Base-by-base conservation (phyloP, 2,797 vertebrate species). In the Aphelocoma californica region DNA sequence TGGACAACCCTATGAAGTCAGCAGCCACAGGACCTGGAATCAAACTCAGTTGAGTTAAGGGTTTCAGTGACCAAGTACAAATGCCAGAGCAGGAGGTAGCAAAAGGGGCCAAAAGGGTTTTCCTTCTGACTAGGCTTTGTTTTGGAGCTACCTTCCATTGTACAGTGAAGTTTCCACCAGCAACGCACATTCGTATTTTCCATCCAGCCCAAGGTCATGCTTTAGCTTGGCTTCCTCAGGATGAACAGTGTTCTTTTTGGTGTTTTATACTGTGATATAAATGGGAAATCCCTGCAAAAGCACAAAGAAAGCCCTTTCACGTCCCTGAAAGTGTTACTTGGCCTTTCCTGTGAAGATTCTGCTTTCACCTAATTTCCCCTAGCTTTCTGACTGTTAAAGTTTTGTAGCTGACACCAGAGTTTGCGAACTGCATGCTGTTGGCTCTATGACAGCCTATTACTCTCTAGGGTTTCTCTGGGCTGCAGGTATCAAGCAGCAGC, bases 211-310 rank as follows among this genome's bases (percentile, higher is more conserved):
- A 4, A 96, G 91, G 88, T 97, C 92, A 47, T 86, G 67, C 92
- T 97, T 88, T 95, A 95, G 92, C 78, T 97, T 95, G 92, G 67
- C 81, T 96, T 96, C 71, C 88, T 97, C 88, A 84, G 86, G 83
- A 94, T 87, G 69, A 97, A 67, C 74, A 81, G 28, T 40, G 54
- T 80, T 96, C 75, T 88, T 94, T 96, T 95, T 92, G 84, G 70
- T 97, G 72, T 92, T 97, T 97, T 90, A 67, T 95, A 66, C 81
- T 95, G 70, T 96, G 94, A 90, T 94, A 77, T 91, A 95, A 97
- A 84, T 60, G 92, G 69, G 48, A 86, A 62, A 92, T 85, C 81
- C 81, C 47, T 93, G 84, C 84, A 96, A 96, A 70, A 97, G 79
- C 77, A 85, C 17, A 10, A 81, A 95, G 80, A 96, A 97, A 86